A percentile compares a stretch with the other conserved stretches of the same genome.
phyloP scores from a whole-genome alignment of 2,888 invertebrate genomes.

The Rhingia rostrata region DNA sequence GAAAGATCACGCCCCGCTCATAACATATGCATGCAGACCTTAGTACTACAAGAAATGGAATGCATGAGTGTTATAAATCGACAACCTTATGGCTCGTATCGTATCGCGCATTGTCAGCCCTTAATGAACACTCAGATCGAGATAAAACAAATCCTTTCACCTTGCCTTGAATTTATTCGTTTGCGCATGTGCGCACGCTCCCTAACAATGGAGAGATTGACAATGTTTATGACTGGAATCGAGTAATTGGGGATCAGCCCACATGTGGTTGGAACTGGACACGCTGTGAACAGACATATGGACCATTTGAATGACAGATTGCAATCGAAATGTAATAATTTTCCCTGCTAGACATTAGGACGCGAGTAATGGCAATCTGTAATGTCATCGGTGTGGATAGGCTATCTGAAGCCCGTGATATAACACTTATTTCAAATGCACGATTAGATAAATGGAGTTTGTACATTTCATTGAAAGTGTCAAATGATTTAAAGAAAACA shows the following conservation, averaged over 20 bases:
- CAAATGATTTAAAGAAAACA: too few species aligned
- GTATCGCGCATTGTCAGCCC: constrained; percentile 37
- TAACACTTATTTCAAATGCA: too few species aligned
- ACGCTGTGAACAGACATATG: not conserved
- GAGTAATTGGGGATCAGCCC: constrained; percentile 46
- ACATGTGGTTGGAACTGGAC: constrained; percentile 16
- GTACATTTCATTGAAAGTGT: too few species aligned
- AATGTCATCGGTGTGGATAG: not conserved
- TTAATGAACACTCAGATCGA: constrained; percentile 46
- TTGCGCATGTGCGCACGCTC: not conserved
- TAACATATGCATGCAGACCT: constrained; percentile 48
- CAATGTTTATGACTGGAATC: constrained; percentile 15
- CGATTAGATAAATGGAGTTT: too few species aligned
- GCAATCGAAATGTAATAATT: constrained; percentile 33
- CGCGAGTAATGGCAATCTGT: not conserved
- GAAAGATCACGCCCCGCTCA: constrained; percentile 28
- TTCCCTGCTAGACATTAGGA: not conserved
- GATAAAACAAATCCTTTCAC: constrained; percentile 59
- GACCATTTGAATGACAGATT: constrained; percentile 43
- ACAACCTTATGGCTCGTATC: constrained; percentile 18
- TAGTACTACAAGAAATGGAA: constrained; percentile 15
- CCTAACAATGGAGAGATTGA: constrained; percentile 47
- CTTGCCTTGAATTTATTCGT: constrained; percentile 34
- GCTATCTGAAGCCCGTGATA: not conserved
- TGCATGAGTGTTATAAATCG: constrained; percentile 42